Evolutionary conservation across 2,888 invertebrate species (phyloP).

Genomic region (Chrysopilus asiliformis): DNA sequence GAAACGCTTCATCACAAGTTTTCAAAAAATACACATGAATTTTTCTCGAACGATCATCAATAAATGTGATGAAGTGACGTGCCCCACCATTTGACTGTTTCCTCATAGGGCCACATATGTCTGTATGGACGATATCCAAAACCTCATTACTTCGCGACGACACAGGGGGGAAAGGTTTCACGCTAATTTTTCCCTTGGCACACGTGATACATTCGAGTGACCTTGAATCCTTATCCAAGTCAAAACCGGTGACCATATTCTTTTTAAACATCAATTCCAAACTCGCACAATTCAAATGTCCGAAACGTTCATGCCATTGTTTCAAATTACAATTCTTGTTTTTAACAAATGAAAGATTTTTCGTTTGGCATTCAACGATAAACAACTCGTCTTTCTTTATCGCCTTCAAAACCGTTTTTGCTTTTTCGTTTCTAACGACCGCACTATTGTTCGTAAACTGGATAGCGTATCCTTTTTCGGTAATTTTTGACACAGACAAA

Average conservation of each 20-base stretch:
- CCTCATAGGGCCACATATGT: conserved; percentile 15
- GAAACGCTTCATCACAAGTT: conserved; percentile 4
- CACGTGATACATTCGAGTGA: not conserved
- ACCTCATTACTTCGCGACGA: no score
- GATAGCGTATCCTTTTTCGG: not conserved
- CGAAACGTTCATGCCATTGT: conserved; percentile 1
- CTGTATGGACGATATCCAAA: conserved; percentile 12
- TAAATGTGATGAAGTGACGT: conserved; percentile 14
- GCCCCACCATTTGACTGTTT: no score
- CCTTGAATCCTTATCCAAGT: not conserved
- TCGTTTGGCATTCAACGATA: not conserved
- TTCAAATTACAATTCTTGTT: not conserved
- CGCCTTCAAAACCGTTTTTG: not conserved
- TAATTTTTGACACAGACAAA: not conserved
- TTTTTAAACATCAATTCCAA: not conserved
- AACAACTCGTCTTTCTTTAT: not conserved
- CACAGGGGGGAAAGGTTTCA: not conserved
- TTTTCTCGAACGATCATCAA: conserved; percentile 13
- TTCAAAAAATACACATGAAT: conserved; percentile 14
- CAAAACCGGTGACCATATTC: not conserved
- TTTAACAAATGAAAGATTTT: not conserved
- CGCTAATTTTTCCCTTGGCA: not conserved
- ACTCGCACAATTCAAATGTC: not conserved
- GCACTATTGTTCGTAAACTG: not conserved
- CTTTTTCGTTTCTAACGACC: not conserved